Evolutionary conservation across 2,113 vertebrate species (phyloP), one percentile per base, ranked within the genome.

Genomic region (Agelaius phoeniceus): DNA sequence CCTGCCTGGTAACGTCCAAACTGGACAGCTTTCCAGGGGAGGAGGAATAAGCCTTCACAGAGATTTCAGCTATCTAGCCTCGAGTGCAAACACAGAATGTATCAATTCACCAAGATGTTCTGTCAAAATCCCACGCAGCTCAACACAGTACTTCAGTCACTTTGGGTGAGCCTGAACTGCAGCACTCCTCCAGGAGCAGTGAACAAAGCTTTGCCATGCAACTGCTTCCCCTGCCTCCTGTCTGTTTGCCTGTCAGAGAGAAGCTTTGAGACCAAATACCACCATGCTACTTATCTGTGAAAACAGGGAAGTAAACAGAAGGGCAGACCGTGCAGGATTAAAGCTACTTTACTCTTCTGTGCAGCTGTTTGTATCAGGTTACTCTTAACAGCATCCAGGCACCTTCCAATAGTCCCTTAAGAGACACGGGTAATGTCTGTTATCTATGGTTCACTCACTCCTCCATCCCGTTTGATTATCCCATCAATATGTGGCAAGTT

Each of bases 81-180:
- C 6, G 2, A 78, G 57, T 16, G 41, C 11, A 67, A 55, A 52
- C 35, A 67, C 12, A 55, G 73, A 66, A 75, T 8, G 3, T 13
- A 39, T 10, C n/a, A 52, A 63, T 71, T 75, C 23, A 6, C 31
- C 21, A 44, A 44, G 39, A 39, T 30, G n/a, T 61, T 90, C 23
- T 58, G 31, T 20, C 54, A 58, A 33, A 89, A 67, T 35, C 41
- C 52, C 28, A 37, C 0, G 0, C 31, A 62, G 65, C 28, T 51
- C 43, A 61, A 48, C 69, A 12, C 0, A 0, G 46, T 61, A 33
- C 9, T 87, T 92, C 0, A 9, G 51, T 61, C 74, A 46, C 17
- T 68, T 23, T 19, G 35, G 24, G 48, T 26, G 41, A 87, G 44
- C 27, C 35, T 80, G 68, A 87, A 24, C 13, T 18, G 23, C 44